phyloP scores from a whole-genome alignment of 2,113 vertebrate species.

The Etheostoma spectabile region DNA sequence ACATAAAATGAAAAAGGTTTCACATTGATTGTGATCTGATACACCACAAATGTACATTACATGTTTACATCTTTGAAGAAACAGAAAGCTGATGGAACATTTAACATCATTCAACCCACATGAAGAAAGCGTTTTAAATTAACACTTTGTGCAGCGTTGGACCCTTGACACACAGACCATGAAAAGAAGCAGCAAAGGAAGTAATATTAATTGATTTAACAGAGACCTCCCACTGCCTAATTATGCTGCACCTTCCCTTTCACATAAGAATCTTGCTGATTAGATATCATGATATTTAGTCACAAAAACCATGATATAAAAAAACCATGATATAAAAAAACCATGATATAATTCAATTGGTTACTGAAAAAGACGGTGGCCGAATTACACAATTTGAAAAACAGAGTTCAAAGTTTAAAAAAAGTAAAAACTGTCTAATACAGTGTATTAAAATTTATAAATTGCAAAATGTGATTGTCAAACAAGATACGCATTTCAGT shows the following conservation, averaged over 20 bases:
- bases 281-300: not conserved
- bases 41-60: not conserved
- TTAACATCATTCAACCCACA: not conserved
- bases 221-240: conserved; percentile 1
- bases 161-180: not conserved
- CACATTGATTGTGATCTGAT: conserved; percentile 7
- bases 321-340: too few relatives aligned
- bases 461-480: conserved; percentile 24
- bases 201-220: conserved; percentile 1
- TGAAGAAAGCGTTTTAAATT: not conserved
- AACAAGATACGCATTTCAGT: not conserved
- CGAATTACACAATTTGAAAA: conserved; percentile 13
- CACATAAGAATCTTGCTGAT: conserved; percentile 1
- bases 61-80: not conserved
- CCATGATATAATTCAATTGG: not conserved
- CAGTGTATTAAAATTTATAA: not conserved
- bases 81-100: not conserved
- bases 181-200: conserved; percentile 6
- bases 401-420: conserved; percentile 6
- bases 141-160: not conserved
- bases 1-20: conserved; percentile 22
- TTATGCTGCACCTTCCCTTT: conserved; percentile 31
- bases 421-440: not conserved
- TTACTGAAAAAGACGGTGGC: not conserved
- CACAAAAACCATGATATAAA: not conserved